Conservation (phyloP, 2,888 invertebrate species). For the Zaprionus lineosus region DNA sequence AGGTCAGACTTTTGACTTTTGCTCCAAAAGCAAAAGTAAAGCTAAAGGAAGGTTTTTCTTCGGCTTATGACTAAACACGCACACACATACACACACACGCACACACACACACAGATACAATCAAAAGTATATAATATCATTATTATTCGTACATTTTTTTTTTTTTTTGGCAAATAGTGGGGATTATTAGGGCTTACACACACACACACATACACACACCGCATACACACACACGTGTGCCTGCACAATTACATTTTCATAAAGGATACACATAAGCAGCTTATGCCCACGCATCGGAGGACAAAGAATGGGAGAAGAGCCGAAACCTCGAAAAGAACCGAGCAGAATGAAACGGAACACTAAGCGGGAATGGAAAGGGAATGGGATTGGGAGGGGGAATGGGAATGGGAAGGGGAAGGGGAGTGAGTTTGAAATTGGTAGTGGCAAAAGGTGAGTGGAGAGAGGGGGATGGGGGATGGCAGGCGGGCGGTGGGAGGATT, state of each 20-base stretch:
- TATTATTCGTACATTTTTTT: conserved; percentile 9
- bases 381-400: background rate
- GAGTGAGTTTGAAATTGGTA: background rate
- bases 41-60: conserved; percentile 3
- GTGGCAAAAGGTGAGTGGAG: too few relatives aligned
- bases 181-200: conserved; percentile 70
- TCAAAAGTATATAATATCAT: conserved; percentile 5
- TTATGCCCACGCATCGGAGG: conserved; percentile 52
- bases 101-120: too few relatives aligned
- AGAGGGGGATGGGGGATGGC: too few relatives aligned
- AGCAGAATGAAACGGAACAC: background rate
- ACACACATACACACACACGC: background rate
- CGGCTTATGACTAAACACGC: background rate
- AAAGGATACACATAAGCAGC: conserved; percentile 75
- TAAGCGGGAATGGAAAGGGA: conserved; percentile 1
- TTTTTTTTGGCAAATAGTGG: conserved; percentile 59
- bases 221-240: conserved; percentile 14
- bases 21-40: conserved; percentile 2
- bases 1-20: conserved; percentile 48
- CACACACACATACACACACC: conserved; percentile 4
- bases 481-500: conserved; percentile 5
- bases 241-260: conserved; percentile 69
- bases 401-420: background rate
- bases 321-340: background rate
- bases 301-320: conserved; percentile 31